Conservation (phyloP, 2,797 vertebrate species). For the Acridotheres tristis region DNA sequence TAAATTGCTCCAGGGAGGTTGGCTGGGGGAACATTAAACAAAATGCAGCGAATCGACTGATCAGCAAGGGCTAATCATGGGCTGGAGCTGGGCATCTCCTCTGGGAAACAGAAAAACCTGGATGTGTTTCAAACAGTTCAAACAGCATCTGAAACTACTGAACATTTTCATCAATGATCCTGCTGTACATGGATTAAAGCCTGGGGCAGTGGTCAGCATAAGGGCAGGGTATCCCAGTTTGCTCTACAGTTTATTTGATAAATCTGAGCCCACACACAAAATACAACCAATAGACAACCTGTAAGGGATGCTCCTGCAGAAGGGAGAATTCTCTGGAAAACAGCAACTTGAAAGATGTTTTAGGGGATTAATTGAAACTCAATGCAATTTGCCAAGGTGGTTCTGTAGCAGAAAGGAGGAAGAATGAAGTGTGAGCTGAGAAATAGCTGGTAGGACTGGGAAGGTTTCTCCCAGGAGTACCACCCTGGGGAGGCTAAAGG, state of each 20-base stretch:
- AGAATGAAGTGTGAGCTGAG: not conserved
- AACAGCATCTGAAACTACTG: not conserved
- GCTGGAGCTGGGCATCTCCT: not conserved
- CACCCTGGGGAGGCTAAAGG: not conserved
- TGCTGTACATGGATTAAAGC: not conserved
- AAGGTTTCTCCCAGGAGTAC: not conserved
- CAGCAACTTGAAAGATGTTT: not conserved
- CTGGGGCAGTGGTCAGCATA: not conserved
- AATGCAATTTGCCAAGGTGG: not conserved
- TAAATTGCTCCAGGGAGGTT: not conserved
- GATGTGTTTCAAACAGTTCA: not conserved
- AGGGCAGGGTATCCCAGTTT: not conserved
- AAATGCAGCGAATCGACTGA: not conserved
- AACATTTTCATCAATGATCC: not conserved
- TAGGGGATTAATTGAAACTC: not conserved
- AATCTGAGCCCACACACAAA: not conserved
- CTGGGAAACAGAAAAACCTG: not conserved
- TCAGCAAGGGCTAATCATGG: not conserved
- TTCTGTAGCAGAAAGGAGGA: not conserved
- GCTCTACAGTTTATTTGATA: not conserved
- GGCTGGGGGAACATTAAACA: not conserved
- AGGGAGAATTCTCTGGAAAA: not conserved
- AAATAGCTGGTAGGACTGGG: not conserved
- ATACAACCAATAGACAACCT: not conserved
- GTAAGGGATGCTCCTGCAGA: not conserved